Percentiles rank a stretch among this genome's conserved stretches.
Conservation (phyloP, 2,888 invertebrate genomes). For the Erynnis tages region DNA sequence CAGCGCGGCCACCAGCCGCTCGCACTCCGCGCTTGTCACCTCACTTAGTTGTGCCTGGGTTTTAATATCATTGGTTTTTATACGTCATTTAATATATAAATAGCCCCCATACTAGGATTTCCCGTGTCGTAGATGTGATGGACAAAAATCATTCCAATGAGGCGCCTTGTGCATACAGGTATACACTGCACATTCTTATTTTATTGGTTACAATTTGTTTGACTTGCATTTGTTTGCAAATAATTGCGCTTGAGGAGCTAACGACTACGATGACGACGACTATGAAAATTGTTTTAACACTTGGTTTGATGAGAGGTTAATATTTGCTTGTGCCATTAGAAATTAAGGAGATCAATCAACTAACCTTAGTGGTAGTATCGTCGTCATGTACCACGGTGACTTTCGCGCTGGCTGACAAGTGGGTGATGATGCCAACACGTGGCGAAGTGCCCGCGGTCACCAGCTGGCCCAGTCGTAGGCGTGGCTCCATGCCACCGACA, state of each 20-base stretch:
- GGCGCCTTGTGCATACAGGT: no score
- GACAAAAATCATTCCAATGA: no score
- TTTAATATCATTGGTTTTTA: background rate
- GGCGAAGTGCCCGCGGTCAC: slow-evolving; percentile 63
- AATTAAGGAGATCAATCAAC: background rate
- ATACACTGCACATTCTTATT: no score
- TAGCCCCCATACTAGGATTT: no score
- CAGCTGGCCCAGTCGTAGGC: slow-evolving; percentile 65
- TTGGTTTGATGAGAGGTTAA: no score
- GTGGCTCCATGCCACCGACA: slow-evolving; percentile 73
- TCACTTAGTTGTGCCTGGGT: slow-evolving; percentile 63
- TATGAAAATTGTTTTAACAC: no score
- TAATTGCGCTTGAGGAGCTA: no score
- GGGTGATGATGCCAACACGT: slow-evolving; percentile 63
- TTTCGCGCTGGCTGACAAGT: slow-evolving; percentile 68
- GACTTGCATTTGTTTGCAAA: no score
- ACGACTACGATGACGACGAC: no score
- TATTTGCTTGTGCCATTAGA: background rate
- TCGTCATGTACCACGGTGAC: slow-evolving; percentile 68
- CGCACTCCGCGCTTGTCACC: slow-evolving; percentile 61
- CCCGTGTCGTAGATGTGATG: no score
- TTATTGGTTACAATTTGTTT: no score
- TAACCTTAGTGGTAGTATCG: slow-evolving; percentile 62
- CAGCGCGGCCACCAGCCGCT: slow-evolving; percentile 60
- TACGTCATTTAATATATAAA: no score